Evolutionary conservation across 2,113 vertebrate species (phyloP), one percentile per base, ranked within the genome.

Genomic region (Etia nguti): DNA sequence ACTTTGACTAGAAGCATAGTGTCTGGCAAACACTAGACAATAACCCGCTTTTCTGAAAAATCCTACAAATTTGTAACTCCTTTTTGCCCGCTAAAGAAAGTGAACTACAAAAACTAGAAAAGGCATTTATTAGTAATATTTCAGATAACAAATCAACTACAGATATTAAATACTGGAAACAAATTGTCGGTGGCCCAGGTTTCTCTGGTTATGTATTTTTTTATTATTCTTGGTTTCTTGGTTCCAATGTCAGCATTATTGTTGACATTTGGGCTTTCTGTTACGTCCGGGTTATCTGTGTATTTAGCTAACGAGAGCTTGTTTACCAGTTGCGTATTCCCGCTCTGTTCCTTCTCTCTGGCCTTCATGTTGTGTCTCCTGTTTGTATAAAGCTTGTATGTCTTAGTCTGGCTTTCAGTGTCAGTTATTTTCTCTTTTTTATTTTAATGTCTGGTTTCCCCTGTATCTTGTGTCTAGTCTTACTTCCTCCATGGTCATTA

Each of bases 1-100:
- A 34, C 3, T 60, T 60, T 0, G 3, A 29, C 16, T 16, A 18
- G 15, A 20, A 60, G 57, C 57, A 60, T 34, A 2, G 9, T 60
- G 57, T 60, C 57, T 6, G 57, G 57, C 16, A 60, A 60, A 60
- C 57, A 34, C 57, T 31, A 31, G 26, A 59, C 56, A 59, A 59
- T 59, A 10, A 16, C 56, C 26, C 31, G 26, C 8, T 59, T 59
- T 60, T 60, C 29, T 60, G 6, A n/a, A 65, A 36, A 38, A 36
- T 38, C 31, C 2, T 2, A 36, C 18, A 65, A 65, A 0, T 1
- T 12, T n/a, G 10, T 20, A 65, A 65, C 20, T 7, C 1, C 2
- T 65, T 36, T 36, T 38, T 65, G 31, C 18, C 31, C 60, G 11
- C 18, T 12, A 65, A 36, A 65, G 31, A 38, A n/a, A 65, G 0